Evolutionary conservation across 2,113 vertebrate genomes (phyloP), one percentile per base, ranked within the genome.

Genomic region (Alethe castanea): DNA sequence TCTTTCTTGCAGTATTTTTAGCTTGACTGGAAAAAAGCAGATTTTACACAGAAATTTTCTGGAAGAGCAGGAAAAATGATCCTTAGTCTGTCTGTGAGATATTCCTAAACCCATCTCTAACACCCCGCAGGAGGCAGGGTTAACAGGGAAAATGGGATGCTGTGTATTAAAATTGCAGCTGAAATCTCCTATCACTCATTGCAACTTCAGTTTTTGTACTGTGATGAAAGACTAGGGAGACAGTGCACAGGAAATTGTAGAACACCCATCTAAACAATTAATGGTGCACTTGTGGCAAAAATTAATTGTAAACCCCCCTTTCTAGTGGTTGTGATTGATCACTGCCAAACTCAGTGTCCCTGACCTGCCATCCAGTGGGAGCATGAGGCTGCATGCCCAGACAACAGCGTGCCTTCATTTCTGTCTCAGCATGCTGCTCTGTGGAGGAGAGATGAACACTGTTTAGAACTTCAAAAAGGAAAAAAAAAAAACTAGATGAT

Each of bases 391-490:
- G 22, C 5, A 1, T 29, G 22, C 47, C 22, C 5, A 29, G 24
- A 40, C 33, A 40, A 9, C 48, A 60, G 19, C 1, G 0, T 66
- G 22, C 18, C 45, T 74, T 54, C n/a, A 14, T 74, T 78, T 65
- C 45, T 80, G 10, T 59, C 62, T 76, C 53, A 71, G 59, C 45
- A 25, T 3, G 4, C 61, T 87, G 52, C 53, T 25, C 33, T 47
- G 2, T 14, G 28, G 40, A 78, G 71, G 36, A 81, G 76, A 73
- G 74, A 79, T 56, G 64, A 80, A 79, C 44, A 4, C n/a, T 91
- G 45, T 93, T 97, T 93, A 95, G 81, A 66, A 48, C 60, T 95
- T 73, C 4, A 60, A 36, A 65, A 71, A 64, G 11, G 62, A 94
- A 44, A 57, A 40, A 29, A 40, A 64, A 45, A 24, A 73, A 28